Percentiles rank a stretch among this genome's conserved stretches.
phyloP scores from a whole-genome alignment of 2,797 vertebrate species.

The Loris lydekkerianus region DNA sequence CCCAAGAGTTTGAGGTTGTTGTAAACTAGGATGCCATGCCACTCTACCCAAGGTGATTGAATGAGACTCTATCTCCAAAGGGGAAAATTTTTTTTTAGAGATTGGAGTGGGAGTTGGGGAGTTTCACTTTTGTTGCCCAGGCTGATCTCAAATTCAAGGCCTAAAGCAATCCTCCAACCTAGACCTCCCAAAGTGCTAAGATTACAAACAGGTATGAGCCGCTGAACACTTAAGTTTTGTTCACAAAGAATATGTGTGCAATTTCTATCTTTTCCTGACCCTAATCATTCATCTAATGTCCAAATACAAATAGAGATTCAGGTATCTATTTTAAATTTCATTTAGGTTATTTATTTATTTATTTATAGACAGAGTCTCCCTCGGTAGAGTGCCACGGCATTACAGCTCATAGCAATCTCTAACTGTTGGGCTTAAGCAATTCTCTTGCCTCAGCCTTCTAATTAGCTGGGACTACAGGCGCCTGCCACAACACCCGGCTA shows the following conservation, averaged over 20 bases:
- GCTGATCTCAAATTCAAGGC: not conserved
- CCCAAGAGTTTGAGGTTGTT: no score
- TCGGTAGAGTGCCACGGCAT: no score
- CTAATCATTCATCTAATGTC: not conserved
- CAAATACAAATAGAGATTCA: not conserved
- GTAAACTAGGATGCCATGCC: no score
- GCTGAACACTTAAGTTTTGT: not conserved
- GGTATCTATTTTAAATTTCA: not conserved
- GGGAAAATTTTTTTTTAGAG: not conserved
- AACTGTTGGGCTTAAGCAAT: no score
- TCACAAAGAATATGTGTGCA: not conserved
- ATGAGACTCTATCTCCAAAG: no score
- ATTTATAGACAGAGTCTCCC: no score
- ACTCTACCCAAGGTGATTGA: no score
- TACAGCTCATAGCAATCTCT: no score
- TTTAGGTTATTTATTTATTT: not conserved
- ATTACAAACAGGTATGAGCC: not conserved
- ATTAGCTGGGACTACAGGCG: no score
- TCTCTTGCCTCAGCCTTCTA: no score
- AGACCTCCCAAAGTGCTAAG: not conserved
- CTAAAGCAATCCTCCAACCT: not conserved
- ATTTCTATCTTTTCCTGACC: not conserved
- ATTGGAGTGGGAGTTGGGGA: not conserved
- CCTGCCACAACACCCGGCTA: no score
- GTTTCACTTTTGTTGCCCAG: not conserved